A percentile compares a stretch with the other conserved stretches of the same genome.
These are phyloP conservation scores for Nansenia antarctica DNA, from an alignment of 2,113 vertebrate genomes.

Conservation along the genomic window DNA sequence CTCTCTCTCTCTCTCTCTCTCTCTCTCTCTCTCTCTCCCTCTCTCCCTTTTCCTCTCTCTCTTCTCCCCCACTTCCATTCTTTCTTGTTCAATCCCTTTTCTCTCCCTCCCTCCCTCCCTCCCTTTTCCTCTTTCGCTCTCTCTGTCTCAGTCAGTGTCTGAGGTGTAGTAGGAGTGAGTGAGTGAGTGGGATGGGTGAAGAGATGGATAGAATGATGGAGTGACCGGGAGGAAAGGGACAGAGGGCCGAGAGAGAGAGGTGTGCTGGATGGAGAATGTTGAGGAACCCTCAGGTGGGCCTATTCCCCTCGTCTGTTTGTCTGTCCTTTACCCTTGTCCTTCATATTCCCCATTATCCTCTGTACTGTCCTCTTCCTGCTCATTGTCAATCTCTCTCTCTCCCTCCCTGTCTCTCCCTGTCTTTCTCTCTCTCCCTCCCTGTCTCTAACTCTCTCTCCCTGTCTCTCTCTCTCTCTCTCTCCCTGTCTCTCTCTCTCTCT, in stretches of 20 bases:
- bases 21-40: background rate
- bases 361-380: background rate
- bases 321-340: background rate
- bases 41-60: background rate
- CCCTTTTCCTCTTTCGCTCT: slow-evolving; percentile 50
- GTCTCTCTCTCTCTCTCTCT: background rate
- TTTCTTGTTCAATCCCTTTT: slow-evolving; percentile 43
- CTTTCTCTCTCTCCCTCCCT: slow-evolving; percentile 12
- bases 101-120: slow-evolving; percentile 18
- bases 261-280: slow-evolving; percentile 55
- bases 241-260: slow-evolving; percentile 33
- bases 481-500: background rate
- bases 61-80: slow-evolving; percentile 8
- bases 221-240: slow-evolving; percentile 41
- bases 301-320: slow-evolving; percentile 3
- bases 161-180: slow-evolving; percentile 45
- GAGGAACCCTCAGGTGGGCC: slow-evolving; percentile 66
- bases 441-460: too few species aligned
- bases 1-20: slow-evolving; percentile 8
- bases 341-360: background rate
- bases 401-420: background rate
- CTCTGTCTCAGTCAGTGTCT: slow-evolving; percentile 43
- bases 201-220: slow-evolving; percentile 40
- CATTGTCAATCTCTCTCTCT: too few species aligned
- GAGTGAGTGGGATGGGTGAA: slow-evolving; percentile 26